Conservation (phyloP, 1,140 invertebrate genomes). For the Euwallacea fornicatus region DNA sequence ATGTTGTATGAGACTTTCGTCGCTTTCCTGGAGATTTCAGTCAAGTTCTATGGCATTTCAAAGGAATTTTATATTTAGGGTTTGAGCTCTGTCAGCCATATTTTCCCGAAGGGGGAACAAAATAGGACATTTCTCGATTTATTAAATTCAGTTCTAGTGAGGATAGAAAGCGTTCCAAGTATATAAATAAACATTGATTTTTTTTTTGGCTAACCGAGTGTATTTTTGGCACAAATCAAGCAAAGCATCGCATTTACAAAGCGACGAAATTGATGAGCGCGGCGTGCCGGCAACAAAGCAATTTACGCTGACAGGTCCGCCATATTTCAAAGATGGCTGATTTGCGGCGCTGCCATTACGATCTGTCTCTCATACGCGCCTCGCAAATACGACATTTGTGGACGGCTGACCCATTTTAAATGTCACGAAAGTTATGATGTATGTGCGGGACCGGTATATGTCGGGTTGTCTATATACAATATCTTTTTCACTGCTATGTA, state of each 20-base stretch:
- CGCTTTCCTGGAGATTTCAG: conserved; percentile 9
- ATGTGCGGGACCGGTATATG: no score
- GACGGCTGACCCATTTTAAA: no score
- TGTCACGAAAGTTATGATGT: no score
- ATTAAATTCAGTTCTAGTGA: no score
- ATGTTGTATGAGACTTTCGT: conserved; percentile 23
- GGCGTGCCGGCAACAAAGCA: conserved; percentile 25
- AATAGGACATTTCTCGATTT: no score
- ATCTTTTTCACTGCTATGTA: no score
- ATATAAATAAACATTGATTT: background rate
- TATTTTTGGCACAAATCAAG: conserved; percentile 17
- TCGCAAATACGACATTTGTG: background rate
- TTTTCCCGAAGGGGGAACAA: no score
- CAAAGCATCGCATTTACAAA: conserved; percentile 26
- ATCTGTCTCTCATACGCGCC: conserved; percentile 5
- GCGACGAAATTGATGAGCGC: conserved; percentile 27
- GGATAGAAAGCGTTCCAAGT: no score
- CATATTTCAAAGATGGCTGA: conserved; percentile 35
- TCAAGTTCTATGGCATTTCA: conserved; percentile 23
- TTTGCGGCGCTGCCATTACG: conserved; percentile 14
- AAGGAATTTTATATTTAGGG: background rate
- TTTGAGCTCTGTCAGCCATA: no score
- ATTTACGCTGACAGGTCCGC: conserved; percentile 32
- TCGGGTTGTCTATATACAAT: no score
- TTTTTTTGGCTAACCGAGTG: background rate